A percentile compares a stretch with the other conserved stretches of the same genome.
Conservation (phyloP, 1,140 invertebrate genomes). For the Halyomorpha halys region DNA sequence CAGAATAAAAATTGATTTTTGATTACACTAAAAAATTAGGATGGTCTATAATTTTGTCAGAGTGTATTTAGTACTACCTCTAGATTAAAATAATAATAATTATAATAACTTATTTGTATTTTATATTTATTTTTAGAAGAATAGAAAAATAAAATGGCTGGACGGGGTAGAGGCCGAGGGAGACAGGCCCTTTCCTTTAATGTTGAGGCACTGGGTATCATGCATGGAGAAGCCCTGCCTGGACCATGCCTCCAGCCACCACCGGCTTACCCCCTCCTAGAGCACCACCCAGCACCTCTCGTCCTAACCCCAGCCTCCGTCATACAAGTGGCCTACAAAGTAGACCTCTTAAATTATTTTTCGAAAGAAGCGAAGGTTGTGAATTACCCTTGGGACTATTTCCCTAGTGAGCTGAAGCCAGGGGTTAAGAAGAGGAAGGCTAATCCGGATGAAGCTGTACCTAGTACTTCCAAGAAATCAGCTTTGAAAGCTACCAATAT, state of each 20-base stretch:
- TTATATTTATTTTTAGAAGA: no score
- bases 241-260: constrained; percentile 52
- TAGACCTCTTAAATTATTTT: constrained; percentile 21
- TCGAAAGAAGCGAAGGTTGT: constrained; percentile 10
- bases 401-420: constrained; percentile 27
- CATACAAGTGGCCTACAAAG: constrained; percentile 19
- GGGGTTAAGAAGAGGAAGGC: constrained; percentile 16
- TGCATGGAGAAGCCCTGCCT: constrained; percentile 47
- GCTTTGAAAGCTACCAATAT: constrained; percentile 20
- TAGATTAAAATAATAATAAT: no score
- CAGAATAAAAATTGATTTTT: no score
- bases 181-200: constrained; percentile 46
- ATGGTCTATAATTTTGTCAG: no score
- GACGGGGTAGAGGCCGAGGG: constrained; percentile 36
- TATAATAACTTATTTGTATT: no score
- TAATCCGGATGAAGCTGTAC: neutral
- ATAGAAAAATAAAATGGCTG: constrained; percentile 29
- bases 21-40: no score
- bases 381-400: constrained; percentile 26
- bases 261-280: constrained; percentile 50
- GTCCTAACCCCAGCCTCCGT: constrained; percentile 5
- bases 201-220: constrained; percentile 51
- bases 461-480: neutral
- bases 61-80: no score
- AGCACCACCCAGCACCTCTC: constrained; percentile 47